Conservation (phyloP, 2,797 vertebrate species). For the Acropternis orthonyx region DNA sequence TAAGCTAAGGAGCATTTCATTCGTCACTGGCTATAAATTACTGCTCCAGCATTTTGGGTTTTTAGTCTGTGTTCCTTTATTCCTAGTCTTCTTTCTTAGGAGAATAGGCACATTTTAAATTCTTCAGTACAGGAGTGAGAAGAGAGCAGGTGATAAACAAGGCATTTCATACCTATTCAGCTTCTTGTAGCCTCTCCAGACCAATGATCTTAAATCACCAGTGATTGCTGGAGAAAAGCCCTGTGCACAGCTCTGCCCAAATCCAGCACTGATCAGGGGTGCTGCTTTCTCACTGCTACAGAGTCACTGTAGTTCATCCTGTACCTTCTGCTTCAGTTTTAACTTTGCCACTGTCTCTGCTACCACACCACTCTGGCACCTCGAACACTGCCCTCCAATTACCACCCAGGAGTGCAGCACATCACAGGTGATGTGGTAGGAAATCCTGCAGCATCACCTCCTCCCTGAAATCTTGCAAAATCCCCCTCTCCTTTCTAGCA, state of each 20-base stretch:
- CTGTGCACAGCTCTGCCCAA: not conserved
- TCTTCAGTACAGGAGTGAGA: not conserved
- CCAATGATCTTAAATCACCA: conserved; percentile 6
- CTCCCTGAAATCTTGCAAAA: not conserved
- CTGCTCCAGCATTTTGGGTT: not conserved
- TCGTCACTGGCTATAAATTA: not conserved
- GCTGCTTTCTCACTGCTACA: conserved; percentile 17
- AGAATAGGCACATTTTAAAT: not conserved
- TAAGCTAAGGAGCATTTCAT: not conserved
- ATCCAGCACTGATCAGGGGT: not conserved
- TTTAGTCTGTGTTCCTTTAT: not conserved
- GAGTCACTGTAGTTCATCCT: not conserved
- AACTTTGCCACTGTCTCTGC: not conserved
- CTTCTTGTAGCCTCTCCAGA: conserved; percentile 30
- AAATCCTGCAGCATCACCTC: not conserved
- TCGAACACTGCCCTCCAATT: not conserved
- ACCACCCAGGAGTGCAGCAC: not conserved
- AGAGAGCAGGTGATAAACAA: not conserved
- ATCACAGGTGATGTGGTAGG: not conserved
- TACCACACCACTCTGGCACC: not conserved
- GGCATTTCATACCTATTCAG: conserved; percentile 1
- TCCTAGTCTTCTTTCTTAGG: not conserved
- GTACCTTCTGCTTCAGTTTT: conserved; percentile 17
- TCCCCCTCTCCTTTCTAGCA: not conserved
- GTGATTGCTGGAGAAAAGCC: conserved; percentile 14